Base-by-base conservation (phyloP, 23 tunicate genomes). In the Styela plicata region DNA sequence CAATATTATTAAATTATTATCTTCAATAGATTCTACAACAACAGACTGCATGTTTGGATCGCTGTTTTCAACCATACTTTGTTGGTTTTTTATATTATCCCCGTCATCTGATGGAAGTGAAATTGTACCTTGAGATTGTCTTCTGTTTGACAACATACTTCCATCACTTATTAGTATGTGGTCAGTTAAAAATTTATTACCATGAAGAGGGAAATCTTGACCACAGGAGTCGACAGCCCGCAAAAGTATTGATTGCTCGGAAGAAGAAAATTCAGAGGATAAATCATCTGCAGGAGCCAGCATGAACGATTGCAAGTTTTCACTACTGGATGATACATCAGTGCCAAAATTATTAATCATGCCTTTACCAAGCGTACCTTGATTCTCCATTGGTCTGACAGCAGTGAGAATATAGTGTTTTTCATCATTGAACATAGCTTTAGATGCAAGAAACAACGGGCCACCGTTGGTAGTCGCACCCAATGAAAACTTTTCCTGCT, bases 41-140 rank as follows among this genome's bases (percentile, higher is more conserved):
- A 44, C 53, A 0, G 81, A 76, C 0, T 76, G 81, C 81, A 76
- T 76, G 31, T 76, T 76, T 52, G 81, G 81, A 76, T 76, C 81
- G 24, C 64, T 76, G 25, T 36, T 29, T 53, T 76, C 81, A 20
- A 76, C 32, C 28, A 76, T 36, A 76, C 23, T 25, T 53, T 25
- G 27, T 18, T 24, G 31, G 13, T 10, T 44, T 24, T 67, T 1
- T 67, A 26, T 18, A 13, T 25, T 44, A 20, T 33, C 53, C 20
- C 19, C 26, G 23, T 76, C 80, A 36, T 5, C 64, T 7, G 81
- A 18, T 0, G 81, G 21, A 37, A 76, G 27, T 37, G 81, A 33
- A 44, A 76, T 52, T 10, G 77, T 34, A 28, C 26, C 29, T 3
- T 33, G 36, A 32, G 34, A 21, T 16, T 71, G 36, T 71, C 34